Evolutionary conservation across 2,113 vertebrate genomes (phyloP).

Genomic region (Eleginops maclovinus): DNA sequence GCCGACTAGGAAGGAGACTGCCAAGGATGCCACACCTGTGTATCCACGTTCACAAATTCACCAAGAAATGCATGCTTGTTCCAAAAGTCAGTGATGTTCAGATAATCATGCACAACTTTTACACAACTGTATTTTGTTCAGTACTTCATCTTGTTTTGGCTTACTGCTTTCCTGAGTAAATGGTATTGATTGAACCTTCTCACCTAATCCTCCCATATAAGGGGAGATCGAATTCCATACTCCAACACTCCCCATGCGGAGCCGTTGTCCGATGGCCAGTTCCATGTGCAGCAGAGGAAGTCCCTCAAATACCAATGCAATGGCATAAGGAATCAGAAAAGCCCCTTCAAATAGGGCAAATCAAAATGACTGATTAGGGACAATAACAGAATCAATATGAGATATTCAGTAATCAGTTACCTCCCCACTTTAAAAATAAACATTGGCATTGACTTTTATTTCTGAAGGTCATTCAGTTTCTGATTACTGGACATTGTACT

Average conservation of each 20-base stretch:
- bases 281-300: slow-evolving; percentile 87
- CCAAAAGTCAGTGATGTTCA: neutral
- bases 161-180: neutral
- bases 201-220: slow-evolving; percentile 86
- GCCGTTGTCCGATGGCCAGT: slow-evolving; percentile 85
- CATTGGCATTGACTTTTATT: neutral
- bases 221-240: slow-evolving; percentile 87
- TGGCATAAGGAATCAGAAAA: slow-evolving; percentile 87
- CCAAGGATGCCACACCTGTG: slow-evolving; percentile 82
- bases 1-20: slow-evolving; percentile 80
- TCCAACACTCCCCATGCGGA: slow-evolving; percentile 84
- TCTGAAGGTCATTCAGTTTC: slow-evolving; percentile 27
- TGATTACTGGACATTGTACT: slow-evolving; percentile 6
- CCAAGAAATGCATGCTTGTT: neutral
- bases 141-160: neutral
- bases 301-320: slow-evolving; percentile 86
- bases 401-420: neutral
- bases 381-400: neutral
- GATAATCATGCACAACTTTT: neutral
- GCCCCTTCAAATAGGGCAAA: slow-evolving; percentile 77
- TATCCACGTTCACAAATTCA: neutral
- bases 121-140: neutral
- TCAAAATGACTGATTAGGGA: neutral
- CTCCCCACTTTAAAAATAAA: neutral
- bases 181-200: neutral